Percentiles rank a stretch among this genome's conserved stretches.
phyloP scores from a whole-genome alignment of 1,140 invertebrate species.

The Papilio helenus region DNA sequence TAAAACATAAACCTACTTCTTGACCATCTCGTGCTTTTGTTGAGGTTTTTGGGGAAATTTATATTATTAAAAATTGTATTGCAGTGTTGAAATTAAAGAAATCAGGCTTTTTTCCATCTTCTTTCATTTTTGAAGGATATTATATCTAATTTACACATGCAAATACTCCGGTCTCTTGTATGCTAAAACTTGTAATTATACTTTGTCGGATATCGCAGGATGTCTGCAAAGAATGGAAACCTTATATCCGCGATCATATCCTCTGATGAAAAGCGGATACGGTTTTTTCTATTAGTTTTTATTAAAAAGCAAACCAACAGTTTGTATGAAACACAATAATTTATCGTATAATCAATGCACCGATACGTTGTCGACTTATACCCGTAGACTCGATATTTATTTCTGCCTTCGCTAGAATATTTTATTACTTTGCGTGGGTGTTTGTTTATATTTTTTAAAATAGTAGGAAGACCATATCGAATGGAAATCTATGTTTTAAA shows the following conservation, averaged over 20 bases:
- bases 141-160: not conserved
- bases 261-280: not conserved
- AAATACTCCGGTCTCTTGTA: not conserved
- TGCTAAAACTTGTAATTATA: not conserved
- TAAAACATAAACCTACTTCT: not conserved
- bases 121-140: not conserved
- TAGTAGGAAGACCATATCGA: conserved; percentile 11
- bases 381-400: not conserved
- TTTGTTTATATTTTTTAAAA: conserved; percentile 24
- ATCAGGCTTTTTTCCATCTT: not conserved
- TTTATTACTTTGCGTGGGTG: conserved; percentile 5
- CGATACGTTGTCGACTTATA: not conserved
- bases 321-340: not conserved
- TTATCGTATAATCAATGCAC: not conserved
- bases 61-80: not conserved
- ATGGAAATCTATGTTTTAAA: conserved; percentile 8
- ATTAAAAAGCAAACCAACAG: not conserved
- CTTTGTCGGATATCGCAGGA: not conserved
- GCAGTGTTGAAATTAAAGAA: not conserved
- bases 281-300: not conserved
- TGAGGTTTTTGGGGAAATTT: not conserved
- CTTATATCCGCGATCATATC: not conserved
- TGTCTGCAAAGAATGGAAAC: not conserved
- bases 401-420: conserved; percentile 8
- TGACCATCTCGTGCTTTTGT: not conserved